A percentile compares a stretch with the other conserved stretches of the same genome.
phyloP scores from a whole-genome alignment of 2,888 invertebrate species.

The Hecatera dysodea region DNA sequence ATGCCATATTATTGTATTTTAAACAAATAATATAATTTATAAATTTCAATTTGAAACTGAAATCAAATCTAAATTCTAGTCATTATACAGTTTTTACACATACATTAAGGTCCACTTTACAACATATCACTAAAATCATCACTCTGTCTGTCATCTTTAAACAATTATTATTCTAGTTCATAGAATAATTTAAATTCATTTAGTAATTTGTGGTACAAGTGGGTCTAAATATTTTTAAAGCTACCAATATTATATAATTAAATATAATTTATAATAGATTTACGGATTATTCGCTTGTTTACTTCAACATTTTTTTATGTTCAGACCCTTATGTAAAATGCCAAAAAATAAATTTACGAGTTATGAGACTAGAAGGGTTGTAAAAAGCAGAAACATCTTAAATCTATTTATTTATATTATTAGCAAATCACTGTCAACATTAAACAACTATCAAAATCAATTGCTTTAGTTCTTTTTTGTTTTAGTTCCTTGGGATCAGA shows the following conservation, averaged over 20 bases:
- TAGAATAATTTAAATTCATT: too few relatives aligned
- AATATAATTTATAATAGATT: conserved; percentile 18
- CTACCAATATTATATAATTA: conserved; percentile 3
- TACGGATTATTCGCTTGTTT: conserved; percentile 6
- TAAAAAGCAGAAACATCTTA: conserved; percentile 21
- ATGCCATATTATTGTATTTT: conserved; percentile 6
- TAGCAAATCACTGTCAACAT: not conserved
- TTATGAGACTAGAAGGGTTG: conserved; percentile 38
- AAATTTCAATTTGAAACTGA: not conserved
- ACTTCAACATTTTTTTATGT: not conserved
- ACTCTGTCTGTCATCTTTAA: not conserved
- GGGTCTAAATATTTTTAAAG: not conserved
- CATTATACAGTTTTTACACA: not conserved
- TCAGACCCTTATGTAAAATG: conserved; percentile 21
- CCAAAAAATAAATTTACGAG: conserved; percentile 22
- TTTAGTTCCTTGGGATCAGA: conserved; percentile 1
- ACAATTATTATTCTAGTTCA: too few relatives aligned
- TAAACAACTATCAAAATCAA: not conserved
- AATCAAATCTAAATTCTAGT: conserved; percentile 11
- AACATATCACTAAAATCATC: not conserved
- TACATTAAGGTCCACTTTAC: not conserved
- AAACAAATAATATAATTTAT: too few relatives aligned
- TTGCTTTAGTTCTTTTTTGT: too few relatives aligned
- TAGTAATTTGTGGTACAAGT: not conserved
- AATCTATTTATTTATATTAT: conserved; percentile 4